These are phyloP conservation scores for Yponomeuta malinellus DNA, from an alignment of 2,888 invertebrate species.

Conservation along the genomic window DNA sequence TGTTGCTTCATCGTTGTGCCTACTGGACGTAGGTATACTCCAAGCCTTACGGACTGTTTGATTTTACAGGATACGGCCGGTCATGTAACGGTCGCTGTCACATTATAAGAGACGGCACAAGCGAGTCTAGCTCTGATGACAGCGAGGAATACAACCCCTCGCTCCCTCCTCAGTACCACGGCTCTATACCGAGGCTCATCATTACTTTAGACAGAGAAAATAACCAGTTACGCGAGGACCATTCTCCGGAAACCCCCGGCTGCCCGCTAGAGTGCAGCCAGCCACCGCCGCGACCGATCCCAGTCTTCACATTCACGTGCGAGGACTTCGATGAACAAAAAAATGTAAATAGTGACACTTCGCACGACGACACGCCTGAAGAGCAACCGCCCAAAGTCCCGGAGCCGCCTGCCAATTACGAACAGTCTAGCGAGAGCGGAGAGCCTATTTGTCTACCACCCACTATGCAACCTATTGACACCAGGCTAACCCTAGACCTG, in stretches of 20 bases:
- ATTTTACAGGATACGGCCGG: constrained; percentile 58
- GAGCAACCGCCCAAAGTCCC: constrained; percentile 44
- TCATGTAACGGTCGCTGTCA: constrained; percentile 47
- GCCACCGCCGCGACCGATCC: constrained; percentile 41
- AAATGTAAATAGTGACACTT: constrained; percentile 28
- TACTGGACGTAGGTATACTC: constrained; percentile 7
- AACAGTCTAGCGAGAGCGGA: constrained; percentile 50
- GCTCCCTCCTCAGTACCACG: constrained; percentile 51
- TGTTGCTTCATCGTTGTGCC: constrained; percentile 8
- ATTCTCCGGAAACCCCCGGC: constrained; percentile 59
- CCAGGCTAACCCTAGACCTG: constrained; percentile 55
- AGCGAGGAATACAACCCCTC: constrained; percentile 45
- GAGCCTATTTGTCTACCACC: constrained; percentile 53
- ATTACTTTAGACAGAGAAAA: constrained; percentile 61
- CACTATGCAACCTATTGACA: constrained; percentile 60
- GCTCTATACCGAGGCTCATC: constrained; percentile 62
- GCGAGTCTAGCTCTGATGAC: constrained; percentile 63
- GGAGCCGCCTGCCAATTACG: constrained; percentile 42
- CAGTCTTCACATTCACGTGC: constrained; percentile 64
- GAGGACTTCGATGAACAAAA: constrained; percentile 56
- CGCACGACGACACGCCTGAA: constrained; percentile 32
- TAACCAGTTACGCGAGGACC: constrained; percentile 52
- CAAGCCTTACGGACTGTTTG: constrained; percentile 13
- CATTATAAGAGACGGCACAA: constrained; percentile 50
- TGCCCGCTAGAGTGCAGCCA: constrained; percentile 44